Conservation (phyloP, 2,113 vertebrate species). For the Laticauda colubrina region DNA sequence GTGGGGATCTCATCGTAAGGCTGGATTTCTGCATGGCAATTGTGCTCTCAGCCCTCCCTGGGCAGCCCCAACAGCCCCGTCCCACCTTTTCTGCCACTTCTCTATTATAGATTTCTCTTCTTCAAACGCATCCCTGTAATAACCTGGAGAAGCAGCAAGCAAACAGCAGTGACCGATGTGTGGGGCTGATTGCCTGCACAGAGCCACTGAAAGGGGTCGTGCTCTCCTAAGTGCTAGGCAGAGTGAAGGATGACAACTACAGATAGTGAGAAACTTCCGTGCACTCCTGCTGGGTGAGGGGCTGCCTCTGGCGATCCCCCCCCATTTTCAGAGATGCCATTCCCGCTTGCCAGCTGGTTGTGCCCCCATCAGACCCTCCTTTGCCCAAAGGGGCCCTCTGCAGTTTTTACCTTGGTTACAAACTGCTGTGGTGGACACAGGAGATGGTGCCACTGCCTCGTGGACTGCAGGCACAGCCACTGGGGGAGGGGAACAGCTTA, state of each 20-base stretch:
- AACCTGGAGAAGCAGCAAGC: slow-evolving; percentile 19
- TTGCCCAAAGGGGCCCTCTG: slow-evolving; percentile 19
- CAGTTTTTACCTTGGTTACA: slow-evolving; percentile 45
- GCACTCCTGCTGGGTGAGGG: slow-evolving; percentile 59
- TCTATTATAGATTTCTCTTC: not conserved
- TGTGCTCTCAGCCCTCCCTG: slow-evolving; percentile 5
- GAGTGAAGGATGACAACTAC: slow-evolving; percentile 74
- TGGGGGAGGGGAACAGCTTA: too few relatives aligned
- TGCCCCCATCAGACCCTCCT: slow-evolving; percentile 19
- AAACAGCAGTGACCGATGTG: slow-evolving; percentile 64
- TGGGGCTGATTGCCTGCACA: slow-evolving; percentile 68
- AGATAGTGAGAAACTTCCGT: slow-evolving; percentile 71
- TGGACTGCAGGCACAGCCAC: not conserved
- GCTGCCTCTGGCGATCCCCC: slow-evolving; percentile 50
- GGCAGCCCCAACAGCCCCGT: not conserved
- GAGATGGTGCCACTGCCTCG: rapidly evolving
- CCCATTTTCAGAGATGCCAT: slow-evolving; percentile 19
- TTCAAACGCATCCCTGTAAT: not conserved
- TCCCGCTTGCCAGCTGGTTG: not conserved
- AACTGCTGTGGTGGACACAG: not conserved
- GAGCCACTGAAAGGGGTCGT: slow-evolving; percentile 77
- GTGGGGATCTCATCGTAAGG: not conserved
- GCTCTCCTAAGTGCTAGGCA: slow-evolving; percentile 78
- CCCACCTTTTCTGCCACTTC: not conserved
- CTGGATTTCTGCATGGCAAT: not conserved